Percentiles rank a stretch among this genome's conserved stretches.
These are phyloP conservation scores for Noctua fimbriata DNA, from an alignment of 2,888 invertebrate species.

Conservation along the genomic window DNA sequence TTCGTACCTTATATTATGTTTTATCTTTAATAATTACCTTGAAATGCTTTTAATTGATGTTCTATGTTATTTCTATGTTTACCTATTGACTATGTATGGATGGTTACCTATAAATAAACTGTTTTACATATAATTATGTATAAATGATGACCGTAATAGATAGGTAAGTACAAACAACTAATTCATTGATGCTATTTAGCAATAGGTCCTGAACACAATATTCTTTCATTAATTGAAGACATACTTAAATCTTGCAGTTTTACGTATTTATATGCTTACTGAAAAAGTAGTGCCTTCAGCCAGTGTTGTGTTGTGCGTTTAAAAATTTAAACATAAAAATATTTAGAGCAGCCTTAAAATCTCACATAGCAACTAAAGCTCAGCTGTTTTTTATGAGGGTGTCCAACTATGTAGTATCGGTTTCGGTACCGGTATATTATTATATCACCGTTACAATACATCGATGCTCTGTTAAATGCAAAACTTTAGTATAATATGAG, in stretches of 20 bases:
- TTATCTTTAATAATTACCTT: constrained; percentile 5
- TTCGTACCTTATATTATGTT: too few relatives aligned
- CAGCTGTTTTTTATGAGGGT: constrained; percentile 1
- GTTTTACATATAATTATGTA: not conserved
- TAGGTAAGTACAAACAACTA: not conserved
- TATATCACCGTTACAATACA: constrained; percentile 33
- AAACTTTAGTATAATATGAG: not conserved
- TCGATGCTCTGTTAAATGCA: not conserved
- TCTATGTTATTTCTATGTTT: constrained; percentile 29
- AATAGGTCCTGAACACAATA: not conserved
- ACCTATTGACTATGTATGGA: constrained; percentile 11
- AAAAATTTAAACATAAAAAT: not conserved
- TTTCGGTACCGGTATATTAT: not conserved
- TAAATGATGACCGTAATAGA: not conserved
- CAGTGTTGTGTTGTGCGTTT: not conserved
- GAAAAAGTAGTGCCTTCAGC: constrained; percentile 5
- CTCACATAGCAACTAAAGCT: constrained; percentile 12
- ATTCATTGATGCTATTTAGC: not conserved
- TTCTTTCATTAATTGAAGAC: constrained; percentile 6
- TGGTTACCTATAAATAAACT: not conserved
- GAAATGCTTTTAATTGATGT: not conserved
- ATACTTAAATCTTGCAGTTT: constrained; percentile 7
- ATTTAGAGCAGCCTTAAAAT: not conserved
- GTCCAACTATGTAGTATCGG: not conserved
- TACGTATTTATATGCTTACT: not conserved